Evolutionary conservation across 2,113 vertebrate species (phyloP), one percentile per base, ranked within the genome.

Genomic region (Ceyx cyanopectus): DNA sequence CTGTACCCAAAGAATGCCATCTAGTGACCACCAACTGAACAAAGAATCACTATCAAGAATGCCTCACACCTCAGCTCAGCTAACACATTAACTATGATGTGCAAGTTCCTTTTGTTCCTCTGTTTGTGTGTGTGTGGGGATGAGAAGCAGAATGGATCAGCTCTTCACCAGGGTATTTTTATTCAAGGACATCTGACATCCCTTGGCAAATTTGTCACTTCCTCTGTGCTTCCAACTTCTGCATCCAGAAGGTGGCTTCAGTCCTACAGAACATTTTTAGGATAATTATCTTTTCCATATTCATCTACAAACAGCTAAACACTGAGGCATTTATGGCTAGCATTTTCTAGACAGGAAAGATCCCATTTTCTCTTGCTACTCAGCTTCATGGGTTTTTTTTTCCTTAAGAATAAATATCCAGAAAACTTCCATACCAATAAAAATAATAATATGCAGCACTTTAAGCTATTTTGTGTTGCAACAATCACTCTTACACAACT

Each of bases 1-100:
- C 53, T 29, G 37, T 69, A 93, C 94, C 93, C 90, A 95, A 82
- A 96, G 92, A 92, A 82, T 94, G 96, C 95, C 97, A 97, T 85
- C 97, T 97, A 97, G 95, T 95, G 97, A 84, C 82, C 93, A 40
- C 14, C 26, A 3, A 7, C 65, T 14, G 88, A 70, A 96, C 8
- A 41, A 70, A 75, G 21, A 27, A 30, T 13, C 6, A 67, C 45
- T 32, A 60, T n/a, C 24, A 48, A 24, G 1, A 54, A 37, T 0
- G 40, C 48, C 23, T 26, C 88, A 53, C 60, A 29, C 23, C 12
- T n/a, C 50, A 61, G 13, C 40, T 56, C n/a, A 6, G 29, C 12
- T n/a, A 67, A 5, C 30, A 17, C 9, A 24, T 3, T 14, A 10
- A 1, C 54, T 2, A 12, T 0, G 17, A 58, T 7, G 7, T 6